Base-by-base conservation (phyloP, 1,140 invertebrate species). In the Physella acuta region DNA sequence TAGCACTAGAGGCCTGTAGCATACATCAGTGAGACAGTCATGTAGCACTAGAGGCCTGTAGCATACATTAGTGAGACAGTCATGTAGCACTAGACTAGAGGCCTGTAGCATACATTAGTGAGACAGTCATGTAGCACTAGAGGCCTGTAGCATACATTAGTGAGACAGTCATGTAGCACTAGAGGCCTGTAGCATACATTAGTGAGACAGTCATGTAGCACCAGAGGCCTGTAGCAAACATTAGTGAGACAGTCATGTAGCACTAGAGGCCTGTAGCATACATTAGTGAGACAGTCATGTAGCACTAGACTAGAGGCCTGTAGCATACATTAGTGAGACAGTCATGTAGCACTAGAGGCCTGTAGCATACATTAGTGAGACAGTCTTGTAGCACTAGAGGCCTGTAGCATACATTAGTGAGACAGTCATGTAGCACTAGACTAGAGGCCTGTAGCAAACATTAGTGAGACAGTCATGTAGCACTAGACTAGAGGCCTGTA, bases 281-380 rank as follows among this genome's bases (percentile, higher is more conserved):
- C 37, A 85, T 84, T 76, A 85, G 77, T 5, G 81, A 75, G 71
- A n/a, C 80, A 82, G 76, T 86, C 85, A 68, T 85, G 85, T 14
- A 80, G 52, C 24, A 79, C 77, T 5, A 72, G 59, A 2, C 71
- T 17, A 60, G 16, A 67, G 0, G 59, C 67, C 79, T 82, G 31
- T 81, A 75, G 1, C 77, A 75, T 30, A 85, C 65, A 49, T 84
- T 84, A 75, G 85, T 76, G 8, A 80, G 75, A 72, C 80, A 82
- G 76, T 86, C 85, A 68, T 85, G 85, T 14, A 80, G 52, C 24
- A 79, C 77, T 5, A 72, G 59, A 2, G 72, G 60, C 64, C 82
- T 82, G 69, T 0, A 75, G 71, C 61, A 55, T 17, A 60, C 14
- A 67, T 1, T n/a, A n/a, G n/a, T n/a, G n/a, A n/a, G n/a, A n/a